phyloP scores from a whole-genome alignment of 2,797 vertebrate genomes.

The Clarias laeviceps region DNA sequence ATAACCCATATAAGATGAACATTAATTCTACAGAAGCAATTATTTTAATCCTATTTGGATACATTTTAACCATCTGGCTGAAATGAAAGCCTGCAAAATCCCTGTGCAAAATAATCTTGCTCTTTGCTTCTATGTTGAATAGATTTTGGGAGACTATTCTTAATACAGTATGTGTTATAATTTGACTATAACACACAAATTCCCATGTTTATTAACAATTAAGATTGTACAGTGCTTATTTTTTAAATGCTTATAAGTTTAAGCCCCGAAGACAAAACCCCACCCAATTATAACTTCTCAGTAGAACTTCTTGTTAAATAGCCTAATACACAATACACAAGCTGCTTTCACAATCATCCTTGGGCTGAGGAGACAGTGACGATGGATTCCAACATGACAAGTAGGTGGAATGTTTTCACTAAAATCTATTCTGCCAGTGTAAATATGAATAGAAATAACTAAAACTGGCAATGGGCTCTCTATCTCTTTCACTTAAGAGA shows the following conservation, averaged over 20 bases:
- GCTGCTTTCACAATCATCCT: neutral
- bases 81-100: no score
- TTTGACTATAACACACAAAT: no score
- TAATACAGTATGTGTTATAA: no score
- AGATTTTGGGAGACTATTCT: no score
- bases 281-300: neutral
- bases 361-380: neutral
- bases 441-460: neutral
- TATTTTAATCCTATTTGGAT: no score
- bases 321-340: neutral
- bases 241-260: neutral
- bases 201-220: no score
- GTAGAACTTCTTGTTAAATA: neutral
- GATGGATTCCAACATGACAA: neutral
- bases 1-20: no score
- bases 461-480: neutral
- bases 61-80: no score
- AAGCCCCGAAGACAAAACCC: neutral
- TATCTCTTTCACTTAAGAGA: neutral
- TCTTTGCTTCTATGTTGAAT: no score
- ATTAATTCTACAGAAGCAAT: no score
- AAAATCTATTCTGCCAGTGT: neutral
- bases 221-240: neutral
- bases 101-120: no score
- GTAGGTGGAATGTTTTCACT: neutral